Base-by-base conservation (phyloP, 1,140 invertebrate genomes). In the Listronotus oregonensis region DNA sequence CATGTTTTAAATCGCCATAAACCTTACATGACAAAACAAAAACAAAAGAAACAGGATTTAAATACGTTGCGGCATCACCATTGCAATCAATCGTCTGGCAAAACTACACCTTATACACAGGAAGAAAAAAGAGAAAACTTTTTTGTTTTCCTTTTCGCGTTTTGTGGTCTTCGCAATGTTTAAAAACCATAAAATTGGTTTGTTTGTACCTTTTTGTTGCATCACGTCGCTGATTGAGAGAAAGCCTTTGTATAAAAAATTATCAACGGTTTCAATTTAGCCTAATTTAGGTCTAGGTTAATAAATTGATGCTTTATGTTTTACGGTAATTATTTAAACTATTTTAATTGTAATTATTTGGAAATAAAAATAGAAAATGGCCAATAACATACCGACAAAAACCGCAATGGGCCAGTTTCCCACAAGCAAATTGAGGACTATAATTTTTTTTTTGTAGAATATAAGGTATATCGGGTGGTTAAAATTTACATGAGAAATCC, bases 171-270 rank as follows among this genome's bases (percentile, higher is more conserved):
- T 10, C 18, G 46, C 46, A 21, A 18, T 27, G 46, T 49, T 49
- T 27, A 49, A 49, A 18, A 49, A 49, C 46, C 18, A 49, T 49
- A 49, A 49, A 49, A 49, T 49, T 18, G 46, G 9, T 49, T 49
- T 49, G 46, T 49, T 49, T 21, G 46, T 27, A 49, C 10, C n/a
- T 17, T 21, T 49, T 49, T 49, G 8, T 44, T 44, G 42, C 18
- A 27, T 3, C 18, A 27, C 8, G 1, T 21, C 6, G 18, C 3
- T 49, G 8, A 49, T 21, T 15, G 1, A 49, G 46, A 27, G 46
- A 49, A 49, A 49, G 46, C 18, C 10, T 10, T 49, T 49, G 17
- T 18, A 7, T 8, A 8, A 14, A 40, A 44, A 15, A 44, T 49
- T 49, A 21, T 49, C 0, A 18, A 49, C 18, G 43, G 43, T 18